A percentile compares a stretch with the other conserved stretches of the same genome.
These are phyloP conservation scores for Meta bourneti DNA, from an alignment of 2,888 invertebrate species.

Conservation along the genomic window DNA sequence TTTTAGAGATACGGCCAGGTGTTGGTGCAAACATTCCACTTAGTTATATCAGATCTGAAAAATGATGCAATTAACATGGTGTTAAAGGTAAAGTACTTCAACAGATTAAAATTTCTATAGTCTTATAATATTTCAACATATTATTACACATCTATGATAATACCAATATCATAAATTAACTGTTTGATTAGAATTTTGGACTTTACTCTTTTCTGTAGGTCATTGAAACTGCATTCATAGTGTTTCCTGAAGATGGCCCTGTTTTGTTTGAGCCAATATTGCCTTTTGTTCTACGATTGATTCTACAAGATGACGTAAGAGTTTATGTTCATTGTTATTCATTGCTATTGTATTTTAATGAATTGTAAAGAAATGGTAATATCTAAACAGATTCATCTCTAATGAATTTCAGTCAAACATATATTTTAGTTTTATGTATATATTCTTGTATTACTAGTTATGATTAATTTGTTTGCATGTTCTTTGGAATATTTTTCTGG, in stretches of 20 bases:
- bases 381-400: too few relatives aligned
- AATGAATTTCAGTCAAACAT: too few relatives aligned
- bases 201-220: constrained; percentile 80
- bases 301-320: constrained; percentile 80
- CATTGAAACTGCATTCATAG: constrained; percentile 89
- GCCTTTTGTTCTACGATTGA: constrained; percentile 83
- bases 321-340: constrained; percentile 6
- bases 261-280: constrained; percentile 86
- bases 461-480: too few relatives aligned
- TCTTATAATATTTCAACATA: neutral
- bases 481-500: too few relatives aligned
- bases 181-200: constrained; percentile 3
- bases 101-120: neutral
- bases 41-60: constrained; percentile 89
- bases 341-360: neutral
- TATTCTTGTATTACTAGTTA: too few relatives aligned
- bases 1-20: constrained; percentile 85
- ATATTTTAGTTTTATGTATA: too few relatives aligned
- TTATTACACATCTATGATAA: neutral
- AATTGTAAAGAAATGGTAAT: too few relatives aligned
- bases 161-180: neutral
- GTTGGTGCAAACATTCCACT: constrained; percentile 87
- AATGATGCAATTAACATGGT: constrained; percentile 88
- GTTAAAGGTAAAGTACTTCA: constrained; percentile 82
- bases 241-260: constrained; percentile 87